Percentiles rank a stretch among this genome's conserved stretches.
Conservation (phyloP, 2,888 invertebrate genomes). For the Spilosoma lubricipeda region DNA sequence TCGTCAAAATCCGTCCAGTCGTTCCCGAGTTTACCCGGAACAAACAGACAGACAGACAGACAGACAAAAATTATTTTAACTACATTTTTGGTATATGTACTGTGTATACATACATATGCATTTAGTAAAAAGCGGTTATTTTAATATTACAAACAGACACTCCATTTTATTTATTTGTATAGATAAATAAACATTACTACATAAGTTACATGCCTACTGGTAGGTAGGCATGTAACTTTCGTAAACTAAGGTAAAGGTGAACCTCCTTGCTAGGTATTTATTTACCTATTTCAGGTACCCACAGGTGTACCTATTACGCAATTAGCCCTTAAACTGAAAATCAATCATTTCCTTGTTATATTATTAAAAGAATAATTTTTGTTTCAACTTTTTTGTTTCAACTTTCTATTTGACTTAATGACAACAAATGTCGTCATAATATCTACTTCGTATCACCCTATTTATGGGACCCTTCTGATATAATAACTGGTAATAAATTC, state of each 20-base stretch:
- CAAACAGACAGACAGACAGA: no score
- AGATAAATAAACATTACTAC: no score
- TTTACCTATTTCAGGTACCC: neutral
- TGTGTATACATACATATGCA: no score
- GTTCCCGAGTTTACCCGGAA: no score
- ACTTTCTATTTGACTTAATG: neutral
- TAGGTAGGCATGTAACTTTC: no score
- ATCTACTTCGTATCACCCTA: neutral
- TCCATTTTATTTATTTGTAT: no score
- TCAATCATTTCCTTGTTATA: neutral
- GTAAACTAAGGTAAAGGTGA: neutral
- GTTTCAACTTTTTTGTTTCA: neutral
- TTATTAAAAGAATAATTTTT: neutral
- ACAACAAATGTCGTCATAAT: conserved; percentile 2
- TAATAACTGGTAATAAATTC: neutral
- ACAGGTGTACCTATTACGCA: neutral
- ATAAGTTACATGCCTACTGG: no score
- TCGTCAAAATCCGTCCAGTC: no score
- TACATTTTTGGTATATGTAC: no score
- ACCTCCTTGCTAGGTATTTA: neutral
- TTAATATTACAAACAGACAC: no score
- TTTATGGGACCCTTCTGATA: neutral
- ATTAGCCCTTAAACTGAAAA: neutral
- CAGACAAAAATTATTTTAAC: no score
- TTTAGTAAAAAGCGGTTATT: no score